phyloP scores from a whole-genome alignment of 2,797 vertebrate genomes.

The Etheostoma nigrum region DNA sequence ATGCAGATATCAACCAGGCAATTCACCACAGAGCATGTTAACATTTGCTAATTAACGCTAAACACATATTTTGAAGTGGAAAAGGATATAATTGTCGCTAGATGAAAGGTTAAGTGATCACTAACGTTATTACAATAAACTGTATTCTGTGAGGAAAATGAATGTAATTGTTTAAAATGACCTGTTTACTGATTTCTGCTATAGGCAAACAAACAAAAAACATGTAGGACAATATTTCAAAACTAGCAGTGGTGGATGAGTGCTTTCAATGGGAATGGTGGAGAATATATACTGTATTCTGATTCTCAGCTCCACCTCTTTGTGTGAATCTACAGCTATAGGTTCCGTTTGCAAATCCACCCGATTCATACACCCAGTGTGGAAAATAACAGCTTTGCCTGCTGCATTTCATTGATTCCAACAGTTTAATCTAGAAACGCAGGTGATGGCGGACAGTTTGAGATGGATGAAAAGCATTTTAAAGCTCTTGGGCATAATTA shows the following conservation, averaged over 20 bases:
- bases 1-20: too few relatives aligned
- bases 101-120: too few relatives aligned
- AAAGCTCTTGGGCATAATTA: slow-evolving; percentile 40
- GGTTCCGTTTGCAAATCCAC: not conserved
- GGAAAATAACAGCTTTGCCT: not conserved
- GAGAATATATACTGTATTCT: not conserved
- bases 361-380: not conserved
- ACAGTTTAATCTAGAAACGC: slow-evolving; percentile 7
- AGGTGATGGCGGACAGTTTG: slow-evolving; percentile 21
- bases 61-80: too few relatives aligned
- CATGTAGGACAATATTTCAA: not conserved
- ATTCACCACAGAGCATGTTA: too few relatives aligned
- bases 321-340: not conserved
- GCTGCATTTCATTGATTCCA: slow-evolving; percentile 9
- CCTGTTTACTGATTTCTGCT: too few relatives aligned
- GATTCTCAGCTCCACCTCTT: not conserved
- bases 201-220: not conserved
- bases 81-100: too few relatives aligned
- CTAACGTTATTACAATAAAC: too few relatives aligned
- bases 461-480: slow-evolving; percentile 4
- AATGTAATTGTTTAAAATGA: not conserved
- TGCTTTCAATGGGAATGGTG: not conserved
- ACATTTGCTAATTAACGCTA: too few relatives aligned
- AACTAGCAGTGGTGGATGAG: not conserved
- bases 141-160: too few relatives aligned